A percentile compares a stretch with the other conserved stretches of the same genome.
Conservation (phyloP, 2,113 vertebrate genomes). For the human region GRCh38 chr7:94997501-94998000, state of each 20-base stretch:
- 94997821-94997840: background rate
- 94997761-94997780: background rate
- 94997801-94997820: background rate
- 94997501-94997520: background rate
- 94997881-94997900: background rate
- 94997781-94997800: background rate
- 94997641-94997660: background rate
- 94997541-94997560: background rate
- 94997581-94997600: background rate
- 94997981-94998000: background rate
- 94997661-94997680: background rate
- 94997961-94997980: constrained; percentile 30
- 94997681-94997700: fast-evolving
- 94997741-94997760: background rate
- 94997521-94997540: background rate
- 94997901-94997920: background rate
- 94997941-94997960: background rate
- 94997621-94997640: background rate
- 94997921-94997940: background rate
- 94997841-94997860: background rate
- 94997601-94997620: background rate
- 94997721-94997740: background rate
- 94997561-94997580: background rate
- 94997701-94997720: background rate
- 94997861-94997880: background rate